phyloP scores from a whole-genome alignment of 2,888 invertebrate species.

The Steinernema scapterisci region DNA sequence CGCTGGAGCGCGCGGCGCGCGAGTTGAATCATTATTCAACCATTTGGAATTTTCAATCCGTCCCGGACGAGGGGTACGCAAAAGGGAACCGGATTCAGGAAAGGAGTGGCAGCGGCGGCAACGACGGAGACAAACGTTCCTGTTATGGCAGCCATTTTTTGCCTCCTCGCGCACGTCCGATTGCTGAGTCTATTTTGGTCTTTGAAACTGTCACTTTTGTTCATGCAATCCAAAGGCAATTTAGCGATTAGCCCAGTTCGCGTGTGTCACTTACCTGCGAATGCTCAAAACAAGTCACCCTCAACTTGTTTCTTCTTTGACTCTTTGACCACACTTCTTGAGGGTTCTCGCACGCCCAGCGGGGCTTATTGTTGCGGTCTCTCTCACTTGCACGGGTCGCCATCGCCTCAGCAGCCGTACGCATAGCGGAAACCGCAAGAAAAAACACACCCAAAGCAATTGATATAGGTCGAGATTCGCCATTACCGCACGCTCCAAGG shows the following conservation, averaged over 20 bases:
- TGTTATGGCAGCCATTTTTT: not conserved
- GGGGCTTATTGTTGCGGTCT: not conserved
- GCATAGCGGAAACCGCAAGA: not conserved
- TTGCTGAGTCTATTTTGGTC: not conserved
- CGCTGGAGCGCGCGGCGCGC: not conserved
- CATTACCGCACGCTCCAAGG: not conserved
- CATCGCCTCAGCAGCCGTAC: not conserved
- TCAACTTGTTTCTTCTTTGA: too few species aligned
- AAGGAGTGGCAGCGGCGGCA: not conserved
- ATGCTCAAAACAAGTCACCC: not conserved
- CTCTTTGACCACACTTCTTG: not conserved
- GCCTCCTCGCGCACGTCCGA: not conserved
- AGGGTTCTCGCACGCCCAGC: too few species aligned
- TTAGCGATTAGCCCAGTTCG: not conserved
- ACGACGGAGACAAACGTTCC: not conserved
- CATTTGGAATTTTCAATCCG: slow-evolving; percentile 16
- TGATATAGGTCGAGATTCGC: slow-evolving; percentile 6
- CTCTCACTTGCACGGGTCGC: not conserved
- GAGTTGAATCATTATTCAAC: slow-evolving; percentile 32
- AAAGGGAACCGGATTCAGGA: slow-evolving; percentile 30
- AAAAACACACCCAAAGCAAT: not conserved
- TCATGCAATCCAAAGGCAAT: not conserved
- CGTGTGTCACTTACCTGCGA: not conserved
- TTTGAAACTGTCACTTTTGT: slow-evolving; percentile 29
- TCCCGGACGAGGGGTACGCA: not conserved